Percentiles rank a stretch among this genome's conserved stretches.
These are phyloP conservation scores for Linnaemya vulpina DNA, from an alignment of 2,888 invertebrate genomes.

Conservation along the genomic window DNA sequence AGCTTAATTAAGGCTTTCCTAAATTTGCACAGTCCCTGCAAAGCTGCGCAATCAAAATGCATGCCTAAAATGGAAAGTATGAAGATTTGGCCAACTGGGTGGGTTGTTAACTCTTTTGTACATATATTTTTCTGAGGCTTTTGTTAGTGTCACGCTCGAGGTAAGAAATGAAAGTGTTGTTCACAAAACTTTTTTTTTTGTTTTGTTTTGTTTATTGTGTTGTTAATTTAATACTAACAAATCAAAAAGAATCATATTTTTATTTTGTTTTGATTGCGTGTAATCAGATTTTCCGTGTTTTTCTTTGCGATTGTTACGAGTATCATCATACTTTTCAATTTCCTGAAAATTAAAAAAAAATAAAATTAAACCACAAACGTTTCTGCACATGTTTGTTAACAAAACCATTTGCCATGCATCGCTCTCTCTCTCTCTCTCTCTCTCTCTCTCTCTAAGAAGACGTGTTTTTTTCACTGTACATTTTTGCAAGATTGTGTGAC, in stretches of 20 bases:
- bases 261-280: constrained; percentile 72
- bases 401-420: constrained; percentile 39
- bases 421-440: constrained; percentile 14
- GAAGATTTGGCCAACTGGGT: constrained; percentile 14
- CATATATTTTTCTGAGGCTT: constrained; percentile 1
- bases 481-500: constrained; percentile 16
- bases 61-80: too few species aligned
- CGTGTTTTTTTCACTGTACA: not conserved
- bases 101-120: not conserved
- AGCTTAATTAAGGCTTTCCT: too few species aligned
- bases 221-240: constrained; percentile 27
- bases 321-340: constrained; percentile 28
- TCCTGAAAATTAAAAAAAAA: constrained; percentile 62
- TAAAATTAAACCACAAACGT: constrained; percentile 45
- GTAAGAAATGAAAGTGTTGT: constrained; percentile 77
- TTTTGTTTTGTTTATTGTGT: not conserved
- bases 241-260: constrained; percentile 53
- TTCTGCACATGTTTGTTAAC: not conserved
- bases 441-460: constrained; percentile 24
- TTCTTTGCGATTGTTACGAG: constrained; percentile 31
- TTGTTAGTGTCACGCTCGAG: constrained; percentile 75
- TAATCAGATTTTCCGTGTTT: constrained; percentile 47
- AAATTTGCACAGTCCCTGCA: too few species aligned
- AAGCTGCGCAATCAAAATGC: too few species aligned
- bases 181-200: constrained; percentile 21